Base-by-base conservation (phyloP, 1,140 invertebrate species). In the Dermatophagoides farinae region DNA sequence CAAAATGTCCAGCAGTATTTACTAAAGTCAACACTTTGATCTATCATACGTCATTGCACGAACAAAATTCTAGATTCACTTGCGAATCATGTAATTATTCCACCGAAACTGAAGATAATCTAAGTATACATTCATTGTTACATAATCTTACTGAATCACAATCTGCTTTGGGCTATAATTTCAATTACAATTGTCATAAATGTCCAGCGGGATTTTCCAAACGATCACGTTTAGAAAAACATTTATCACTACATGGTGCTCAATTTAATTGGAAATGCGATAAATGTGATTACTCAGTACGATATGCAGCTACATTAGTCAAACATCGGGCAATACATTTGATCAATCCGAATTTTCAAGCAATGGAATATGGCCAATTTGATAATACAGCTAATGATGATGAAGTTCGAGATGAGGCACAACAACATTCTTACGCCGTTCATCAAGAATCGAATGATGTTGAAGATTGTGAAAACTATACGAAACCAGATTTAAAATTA, bases 161-260 rank as follows among this genome's bases (percentile, higher is more conserved):
- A 44, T 14, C 53, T 38, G 53, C 53, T 12, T 25, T 55, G 6
- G 53, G 53, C 9, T 65, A 70, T 40, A 49, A 64, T 57, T 59
- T 67, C 54, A 50, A 64, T 38, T 50, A 57, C 51, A 46, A 55
- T 23, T 66, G 52, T 49, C 41, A 54, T 62, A 87, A 86, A 73
- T 90, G 87, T 70, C 86, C 87, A 0, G 87, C 85, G 20, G 83
- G 84, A 0, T 89, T 88, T 71, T 84, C 86, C 66, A 88, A 89
- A 71, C 74, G 82, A 40, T 82, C 85, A 65, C 85, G 88, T 68
- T 89, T 86, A 68, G 82, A 84, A 67, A 78, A 85, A 16, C 88
- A 90, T 71, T 71, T 86, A 62, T 80, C 80, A 8, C 71, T 90
- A 2, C 88, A 91, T 69, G 86, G 86, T 9, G 83, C 85, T 0